phyloP scores from a whole-genome alignment of 1,140 invertebrate genomes.

The Radopholus similis region DNA sequence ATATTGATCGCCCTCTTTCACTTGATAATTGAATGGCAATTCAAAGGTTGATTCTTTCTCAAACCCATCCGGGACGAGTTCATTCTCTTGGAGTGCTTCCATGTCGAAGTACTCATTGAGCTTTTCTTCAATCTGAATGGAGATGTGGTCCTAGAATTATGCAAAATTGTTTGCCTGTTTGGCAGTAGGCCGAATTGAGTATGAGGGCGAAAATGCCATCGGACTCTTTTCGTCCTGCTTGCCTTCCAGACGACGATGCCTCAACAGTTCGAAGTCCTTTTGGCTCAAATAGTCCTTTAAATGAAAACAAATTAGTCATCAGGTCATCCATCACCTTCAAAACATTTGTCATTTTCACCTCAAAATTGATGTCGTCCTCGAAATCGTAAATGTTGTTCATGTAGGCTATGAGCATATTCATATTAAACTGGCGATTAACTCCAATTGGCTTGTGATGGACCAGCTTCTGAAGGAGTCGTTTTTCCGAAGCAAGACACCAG shows the following conservation, averaged over 20 bases:
- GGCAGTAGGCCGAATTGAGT: conserved; percentile 12
- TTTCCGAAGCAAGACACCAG: background rate
- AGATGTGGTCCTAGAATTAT: too few relatives aligned
- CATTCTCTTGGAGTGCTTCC: conserved; percentile 15
- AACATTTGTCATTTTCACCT: too few relatives aligned
- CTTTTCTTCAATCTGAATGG: conserved; percentile 11
- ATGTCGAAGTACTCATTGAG: conserved; percentile 17
- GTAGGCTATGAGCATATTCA: background rate
- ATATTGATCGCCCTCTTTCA: too few relatives aligned
- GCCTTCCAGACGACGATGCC: background rate
- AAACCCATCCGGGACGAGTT: conserved; percentile 4
- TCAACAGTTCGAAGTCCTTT: conserved; percentile 16
- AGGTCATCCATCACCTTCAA: background rate
- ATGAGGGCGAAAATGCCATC: conserved; percentile 14
- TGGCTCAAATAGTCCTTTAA: conserved; percentile 11
- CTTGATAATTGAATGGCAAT: background rate
- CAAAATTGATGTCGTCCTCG: conserved; percentile 18
- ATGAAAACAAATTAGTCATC: background rate
- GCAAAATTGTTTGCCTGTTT: conserved; percentile 2
- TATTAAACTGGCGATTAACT: conserved; percentile 14
- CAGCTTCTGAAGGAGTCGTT: background rate
- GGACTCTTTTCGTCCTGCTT: conserved; percentile 7
- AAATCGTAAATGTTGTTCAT: conserved; percentile 17
- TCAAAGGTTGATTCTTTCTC: conserved; percentile 7
- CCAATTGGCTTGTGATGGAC: conserved; percentile 15